These are phyloP conservation scores for Holacanthus passer DNA, from an alignment of 2,113 vertebrate species.

Conservation along the genomic window DNA sequence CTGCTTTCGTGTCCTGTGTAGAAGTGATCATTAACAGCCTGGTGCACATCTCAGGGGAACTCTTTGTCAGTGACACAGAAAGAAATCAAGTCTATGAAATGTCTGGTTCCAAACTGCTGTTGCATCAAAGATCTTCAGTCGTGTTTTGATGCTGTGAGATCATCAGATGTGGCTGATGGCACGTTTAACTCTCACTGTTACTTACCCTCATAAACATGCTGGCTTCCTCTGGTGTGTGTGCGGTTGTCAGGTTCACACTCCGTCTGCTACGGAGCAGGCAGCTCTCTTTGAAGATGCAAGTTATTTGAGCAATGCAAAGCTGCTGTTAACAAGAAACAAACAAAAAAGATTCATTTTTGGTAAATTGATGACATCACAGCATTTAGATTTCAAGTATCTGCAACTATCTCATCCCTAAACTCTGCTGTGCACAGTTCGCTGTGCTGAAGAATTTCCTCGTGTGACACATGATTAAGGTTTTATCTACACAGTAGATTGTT, in stretches of 20 bases:
- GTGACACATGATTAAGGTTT: no score
- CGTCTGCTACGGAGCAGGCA: conserved; percentile 56
- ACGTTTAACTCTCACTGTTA: conserved; percentile 74
- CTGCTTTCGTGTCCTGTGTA: conserved; percentile 40
- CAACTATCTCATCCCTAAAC: no score
- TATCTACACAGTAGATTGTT: no score
- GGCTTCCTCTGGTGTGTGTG: conserved; percentile 64
- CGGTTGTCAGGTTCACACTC: conserved; percentile 52
- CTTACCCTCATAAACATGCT: conserved; percentile 61
- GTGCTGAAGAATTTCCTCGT: no score
- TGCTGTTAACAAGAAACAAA: no score
- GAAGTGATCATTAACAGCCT: conserved; percentile 49
- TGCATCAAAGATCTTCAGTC: conserved; percentile 66
- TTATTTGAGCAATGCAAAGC: no score
- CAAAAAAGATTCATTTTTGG: no score
- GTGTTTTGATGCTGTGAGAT: conserved; percentile 53
- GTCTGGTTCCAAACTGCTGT: conserved; percentile 45
- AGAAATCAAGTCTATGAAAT: conserved; percentile 44
- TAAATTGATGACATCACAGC: no score
- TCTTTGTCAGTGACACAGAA: conserved; percentile 55
- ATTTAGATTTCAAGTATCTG: no score
- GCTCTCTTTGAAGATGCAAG: conserved; percentile 64
- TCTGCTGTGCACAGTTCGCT: no score
- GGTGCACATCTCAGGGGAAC: conserved; percentile 39
- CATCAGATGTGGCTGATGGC: conserved; percentile 73